phyloP scores from a whole-genome alignment of 2,113 vertebrate species.

The Cinclus cinclus region DNA sequence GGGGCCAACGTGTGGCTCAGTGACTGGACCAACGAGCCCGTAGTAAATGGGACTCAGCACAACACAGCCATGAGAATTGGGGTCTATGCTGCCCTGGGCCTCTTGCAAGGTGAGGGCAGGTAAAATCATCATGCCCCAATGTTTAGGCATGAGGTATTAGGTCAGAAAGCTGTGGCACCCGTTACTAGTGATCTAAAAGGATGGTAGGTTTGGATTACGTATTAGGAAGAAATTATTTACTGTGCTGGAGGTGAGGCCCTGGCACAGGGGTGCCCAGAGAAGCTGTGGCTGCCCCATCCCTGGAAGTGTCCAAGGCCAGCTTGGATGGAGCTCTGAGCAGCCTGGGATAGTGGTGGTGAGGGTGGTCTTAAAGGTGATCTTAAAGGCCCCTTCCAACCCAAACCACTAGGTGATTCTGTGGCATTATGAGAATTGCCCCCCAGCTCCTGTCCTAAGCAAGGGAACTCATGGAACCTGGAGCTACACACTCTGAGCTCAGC shows the following conservation, averaged over 20 bases:
- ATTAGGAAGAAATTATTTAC: neutral
- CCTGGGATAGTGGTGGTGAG: neutral
- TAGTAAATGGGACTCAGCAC: constrained; percentile 62
- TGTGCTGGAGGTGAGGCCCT: neutral
- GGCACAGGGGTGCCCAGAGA: neutral
- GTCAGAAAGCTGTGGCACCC: neutral
- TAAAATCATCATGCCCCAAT: neutral
- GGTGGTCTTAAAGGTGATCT: neutral
- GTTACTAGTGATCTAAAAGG: neutral
- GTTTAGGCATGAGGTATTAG: neutral
- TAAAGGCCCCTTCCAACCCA: neutral
- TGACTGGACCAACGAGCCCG: constrained; percentile 85
- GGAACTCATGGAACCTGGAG: neutral
- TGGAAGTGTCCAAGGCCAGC: neutral
- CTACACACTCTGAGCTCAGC: neutral
- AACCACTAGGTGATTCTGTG: neutral
- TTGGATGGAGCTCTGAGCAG: neutral
- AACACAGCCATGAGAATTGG: constrained; percentile 79
- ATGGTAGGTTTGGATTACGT: neutral
- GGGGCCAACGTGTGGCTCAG: constrained; percentile 95
- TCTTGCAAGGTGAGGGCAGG: constrained; percentile 85
- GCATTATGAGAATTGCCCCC: neutral
- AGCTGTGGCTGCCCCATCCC: neutral
- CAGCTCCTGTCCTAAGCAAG: neutral
- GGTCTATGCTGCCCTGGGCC: constrained; percentile 88